Conservation (phyloP, 2,797 vertebrate species). For the Ctenochaetus hawaiiensis region DNA sequence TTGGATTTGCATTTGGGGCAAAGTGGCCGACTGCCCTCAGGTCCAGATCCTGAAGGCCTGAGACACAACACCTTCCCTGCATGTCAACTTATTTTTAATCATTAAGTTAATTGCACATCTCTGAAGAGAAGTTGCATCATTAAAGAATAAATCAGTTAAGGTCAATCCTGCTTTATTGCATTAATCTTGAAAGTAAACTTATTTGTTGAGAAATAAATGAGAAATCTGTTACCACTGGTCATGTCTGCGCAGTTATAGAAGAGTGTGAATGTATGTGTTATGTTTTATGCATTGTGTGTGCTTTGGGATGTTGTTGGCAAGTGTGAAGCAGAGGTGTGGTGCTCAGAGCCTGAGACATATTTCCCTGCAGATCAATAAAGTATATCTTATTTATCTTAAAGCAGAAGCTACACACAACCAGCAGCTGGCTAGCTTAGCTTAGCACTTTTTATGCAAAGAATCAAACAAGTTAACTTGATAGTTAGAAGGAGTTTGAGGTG, state of each 20-base stretch:
- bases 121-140: neutral
- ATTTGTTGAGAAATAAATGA: neutral
- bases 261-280: too few species aligned
- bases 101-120: constrained; percentile 17
- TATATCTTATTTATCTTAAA: too few species aligned
- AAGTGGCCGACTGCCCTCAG: neutral
- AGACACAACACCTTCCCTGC: neutral
- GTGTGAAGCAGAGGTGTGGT: neutral
- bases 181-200: neutral
- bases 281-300: too few species aligned
- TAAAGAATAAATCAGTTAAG: neutral
- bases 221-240: neutral
- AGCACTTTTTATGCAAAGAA: neutral
- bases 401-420: neutral
- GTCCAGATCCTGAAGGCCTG: neutral
- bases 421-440: neutral
- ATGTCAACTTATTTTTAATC: neutral
- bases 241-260: neutral
- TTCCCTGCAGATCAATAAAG: too few species aligned
- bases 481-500: neutral
- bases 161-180: neutral
- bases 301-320: neutral
- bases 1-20: neutral
- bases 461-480: neutral
- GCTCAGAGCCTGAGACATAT: too few species aligned